These are phyloP conservation scores for Orchesellides sinensis DNA, from an alignment of 2,888 invertebrate genomes.

Conservation along the genomic window DNA sequence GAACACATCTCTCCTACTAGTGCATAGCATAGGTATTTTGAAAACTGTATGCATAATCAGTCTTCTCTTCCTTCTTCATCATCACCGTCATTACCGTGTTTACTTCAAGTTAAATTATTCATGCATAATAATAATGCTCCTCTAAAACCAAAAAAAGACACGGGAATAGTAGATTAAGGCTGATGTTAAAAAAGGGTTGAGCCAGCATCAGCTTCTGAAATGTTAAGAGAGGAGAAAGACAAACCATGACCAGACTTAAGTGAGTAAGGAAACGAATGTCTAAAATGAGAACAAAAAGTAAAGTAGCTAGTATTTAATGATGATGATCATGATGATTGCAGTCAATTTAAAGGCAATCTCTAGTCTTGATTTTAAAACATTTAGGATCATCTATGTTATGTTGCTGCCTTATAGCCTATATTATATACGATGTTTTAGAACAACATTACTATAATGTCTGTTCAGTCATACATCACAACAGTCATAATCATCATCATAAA, in stretches of 20 bases:
- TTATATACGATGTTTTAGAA: neutral
- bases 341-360: conserved; percentile 53
- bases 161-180: neutral
- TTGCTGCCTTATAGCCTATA: neutral
- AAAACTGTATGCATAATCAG: neutral
- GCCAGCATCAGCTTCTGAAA: conserved; percentile 9
- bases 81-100: conserved; percentile 26
- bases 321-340: conserved; percentile 27
- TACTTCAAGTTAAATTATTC: conserved; percentile 50
- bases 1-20: conserved; percentile 5
- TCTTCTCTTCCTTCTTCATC: conserved; percentile 9
- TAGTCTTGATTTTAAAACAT: neutral
- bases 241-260: conserved; percentile 62
- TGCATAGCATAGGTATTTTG: neutral
- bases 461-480: neutral
- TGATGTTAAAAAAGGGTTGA: conserved; percentile 47
- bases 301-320: conserved; percentile 18
- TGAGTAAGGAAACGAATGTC: conserved; percentile 14
- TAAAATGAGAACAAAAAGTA: neutral
- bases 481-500: neutral
- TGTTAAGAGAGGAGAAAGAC: conserved; percentile 1
- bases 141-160: conserved; percentile 9
- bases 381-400: neutral
- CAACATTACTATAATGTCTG: neutral
- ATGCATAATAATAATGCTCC: conserved; percentile 45